These are phyloP conservation scores for Monopis laevigella DNA, from an alignment of 2,888 invertebrate species.

Conservation along the genomic window DNA sequence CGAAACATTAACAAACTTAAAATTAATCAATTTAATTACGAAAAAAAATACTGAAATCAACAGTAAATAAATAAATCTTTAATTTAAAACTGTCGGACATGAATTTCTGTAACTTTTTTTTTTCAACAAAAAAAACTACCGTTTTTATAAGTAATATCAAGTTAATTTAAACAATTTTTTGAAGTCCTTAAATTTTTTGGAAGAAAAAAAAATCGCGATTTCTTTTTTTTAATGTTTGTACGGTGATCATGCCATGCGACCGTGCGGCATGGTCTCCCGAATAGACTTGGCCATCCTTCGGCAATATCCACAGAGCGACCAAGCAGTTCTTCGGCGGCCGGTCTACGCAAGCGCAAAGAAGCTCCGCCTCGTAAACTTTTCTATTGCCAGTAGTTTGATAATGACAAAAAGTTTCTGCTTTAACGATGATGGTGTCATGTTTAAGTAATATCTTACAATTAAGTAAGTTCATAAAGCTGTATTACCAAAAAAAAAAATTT, in stretches of 20 bases:
- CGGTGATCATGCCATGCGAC: slow-evolving; percentile 31
- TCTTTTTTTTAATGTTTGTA: neutral
- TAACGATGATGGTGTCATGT: no score
- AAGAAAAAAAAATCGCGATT: neutral
- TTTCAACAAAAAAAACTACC: neutral
- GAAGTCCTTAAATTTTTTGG: neutral
- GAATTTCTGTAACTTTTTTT: slow-evolving; percentile 2
- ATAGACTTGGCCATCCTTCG: slow-evolving; percentile 44
- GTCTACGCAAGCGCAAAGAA: slow-evolving; percentile 39
- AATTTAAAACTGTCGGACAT: no score
- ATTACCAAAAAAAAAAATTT: no score
- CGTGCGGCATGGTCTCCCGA: slow-evolving; percentile 42
- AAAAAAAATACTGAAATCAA: no score
- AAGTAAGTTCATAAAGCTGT: no score
- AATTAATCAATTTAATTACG: no score
- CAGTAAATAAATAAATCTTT: no score
- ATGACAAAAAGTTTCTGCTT: no score
- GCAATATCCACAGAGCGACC: slow-evolving; percentile 34
- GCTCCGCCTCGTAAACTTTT: slow-evolving; percentile 53
- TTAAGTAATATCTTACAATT: no score
- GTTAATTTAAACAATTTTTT: no score
- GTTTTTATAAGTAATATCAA: neutral
- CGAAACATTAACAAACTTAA: no score
- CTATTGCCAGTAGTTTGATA: no score
- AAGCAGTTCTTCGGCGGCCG: slow-evolving; percentile 46